phyloP scores from a whole-genome alignment of 2,113 vertebrate species.

The Callospermophilus lateralis region DNA sequence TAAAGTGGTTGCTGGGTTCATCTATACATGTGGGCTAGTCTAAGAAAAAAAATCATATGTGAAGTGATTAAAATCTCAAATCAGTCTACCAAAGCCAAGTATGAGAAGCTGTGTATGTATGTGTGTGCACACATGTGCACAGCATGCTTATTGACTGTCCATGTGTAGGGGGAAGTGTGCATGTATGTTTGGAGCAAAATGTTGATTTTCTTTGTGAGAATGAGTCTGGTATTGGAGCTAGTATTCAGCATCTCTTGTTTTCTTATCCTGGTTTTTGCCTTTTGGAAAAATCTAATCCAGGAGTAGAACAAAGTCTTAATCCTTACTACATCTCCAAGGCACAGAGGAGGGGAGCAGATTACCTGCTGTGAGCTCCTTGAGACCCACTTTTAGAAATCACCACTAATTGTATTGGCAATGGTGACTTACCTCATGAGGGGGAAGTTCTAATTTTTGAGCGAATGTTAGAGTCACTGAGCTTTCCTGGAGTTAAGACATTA shows the following conservation, averaged over 20 bases:
- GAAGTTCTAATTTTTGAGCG: constrained; percentile 31
- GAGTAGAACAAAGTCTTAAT: not conserved
- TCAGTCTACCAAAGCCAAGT: not conserved
- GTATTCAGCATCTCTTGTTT: not conserved
- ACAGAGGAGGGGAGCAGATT: not conserved
- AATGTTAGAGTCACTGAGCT: constrained; percentile 32
- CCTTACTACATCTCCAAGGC: not conserved
- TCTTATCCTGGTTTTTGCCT: not conserved
- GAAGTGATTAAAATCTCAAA: not conserved
- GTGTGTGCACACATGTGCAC: rapidly evolving
- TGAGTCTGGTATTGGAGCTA: not conserved
- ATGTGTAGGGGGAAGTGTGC: not conserved
- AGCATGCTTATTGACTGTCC: not conserved
- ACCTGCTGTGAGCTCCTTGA: not conserved
- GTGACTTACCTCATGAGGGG: not conserved
- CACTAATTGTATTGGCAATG: not conserved
- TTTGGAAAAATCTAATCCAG: not conserved
- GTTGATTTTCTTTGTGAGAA: not conserved
- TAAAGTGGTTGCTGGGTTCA: not conserved
- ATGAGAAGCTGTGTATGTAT: not conserved
- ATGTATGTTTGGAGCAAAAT: not conserved
- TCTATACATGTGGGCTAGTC: not conserved
- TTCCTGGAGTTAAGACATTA: constrained; percentile 62
- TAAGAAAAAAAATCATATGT: not conserved
- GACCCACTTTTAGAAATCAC: not conserved